Percentiles rank a stretch among this genome's conserved stretches.
Evolutionary conservation across 2,113 vertebrate genomes (phyloP).

Genomic region (Pterocles orientalis): DNA sequence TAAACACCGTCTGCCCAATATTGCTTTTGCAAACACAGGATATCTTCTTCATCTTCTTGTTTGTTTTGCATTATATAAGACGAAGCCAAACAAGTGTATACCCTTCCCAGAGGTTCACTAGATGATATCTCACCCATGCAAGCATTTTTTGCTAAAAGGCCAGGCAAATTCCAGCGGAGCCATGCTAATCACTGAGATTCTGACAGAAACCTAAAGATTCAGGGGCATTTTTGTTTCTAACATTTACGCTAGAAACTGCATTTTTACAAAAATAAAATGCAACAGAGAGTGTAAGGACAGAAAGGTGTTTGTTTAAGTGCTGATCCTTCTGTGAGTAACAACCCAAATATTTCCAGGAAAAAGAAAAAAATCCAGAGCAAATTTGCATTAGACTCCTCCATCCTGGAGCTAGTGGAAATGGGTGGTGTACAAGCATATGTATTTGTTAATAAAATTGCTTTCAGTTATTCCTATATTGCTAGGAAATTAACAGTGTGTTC

Average conservation of each 20-base stretch:
- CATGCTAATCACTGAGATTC: background rate
- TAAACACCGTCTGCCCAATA: constrained; percentile 7
- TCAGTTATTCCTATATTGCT: background rate
- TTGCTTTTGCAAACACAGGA: constrained; percentile 26
- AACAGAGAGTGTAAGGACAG: background rate
- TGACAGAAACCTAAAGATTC: background rate
- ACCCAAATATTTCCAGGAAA: background rate
- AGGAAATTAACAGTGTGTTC: background rate
- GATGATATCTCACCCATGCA: constrained; percentile 36
- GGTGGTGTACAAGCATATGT: background rate
- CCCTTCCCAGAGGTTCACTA: constrained; percentile 49
- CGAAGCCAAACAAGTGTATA: constrained; percentile 7
- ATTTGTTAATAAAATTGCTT: background rate
- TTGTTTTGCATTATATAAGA: constrained; percentile 44
- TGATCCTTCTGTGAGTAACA: background rate
- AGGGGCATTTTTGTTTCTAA: background rate
- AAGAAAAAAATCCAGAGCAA: background rate
- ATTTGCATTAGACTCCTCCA: background rate
- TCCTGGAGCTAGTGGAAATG: background rate
- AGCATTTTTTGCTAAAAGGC: background rate
- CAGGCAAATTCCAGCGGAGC: constrained; percentile 22
- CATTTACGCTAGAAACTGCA: background rate
- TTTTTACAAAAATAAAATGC: background rate
- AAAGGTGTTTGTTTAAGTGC: background rate
- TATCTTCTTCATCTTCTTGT: constrained; percentile 50